phyloP scores from a whole-genome alignment of 2,797 vertebrate species.

The Kryptolebias ocellatus region DNA sequence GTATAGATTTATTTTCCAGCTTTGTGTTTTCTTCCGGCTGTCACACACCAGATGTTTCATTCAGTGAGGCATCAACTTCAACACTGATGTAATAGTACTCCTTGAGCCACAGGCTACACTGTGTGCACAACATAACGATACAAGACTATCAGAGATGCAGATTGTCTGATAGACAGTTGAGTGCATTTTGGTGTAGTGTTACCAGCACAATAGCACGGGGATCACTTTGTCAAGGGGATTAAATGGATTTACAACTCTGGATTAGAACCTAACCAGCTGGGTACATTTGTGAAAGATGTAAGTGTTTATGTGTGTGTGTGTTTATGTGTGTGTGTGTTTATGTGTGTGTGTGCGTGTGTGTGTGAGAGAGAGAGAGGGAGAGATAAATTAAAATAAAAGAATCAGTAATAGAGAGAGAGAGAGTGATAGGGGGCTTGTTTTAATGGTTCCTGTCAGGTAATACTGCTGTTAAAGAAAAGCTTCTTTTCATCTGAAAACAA shows the following conservation, averaged over 20 bases:
- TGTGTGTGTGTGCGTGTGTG: slow-evolving; percentile 33
- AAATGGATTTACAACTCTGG: slow-evolving; percentile 78
- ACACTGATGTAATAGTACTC: slow-evolving; percentile 54
- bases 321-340: slow-evolving; percentile 38
- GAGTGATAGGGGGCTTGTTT: slow-evolving; percentile 50
- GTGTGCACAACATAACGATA: slow-evolving; percentile 48
- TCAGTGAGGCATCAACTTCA: slow-evolving; percentile 34
- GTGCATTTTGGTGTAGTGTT: slow-evolving; percentile 75
- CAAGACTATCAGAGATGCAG: slow-evolving; percentile 57
- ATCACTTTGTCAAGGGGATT: slow-evolving; percentile 80
- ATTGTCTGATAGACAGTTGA: slow-evolving; percentile 68
- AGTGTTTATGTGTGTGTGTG: slow-evolving; percentile 30
- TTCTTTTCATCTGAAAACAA: slow-evolving; percentile 38
- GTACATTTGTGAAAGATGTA: slow-evolving; percentile 70
- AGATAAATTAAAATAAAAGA: too few species aligned
- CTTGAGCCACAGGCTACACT: slow-evolving; percentile 21
- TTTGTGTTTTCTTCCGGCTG: slow-evolving; percentile 18
- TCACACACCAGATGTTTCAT: slow-evolving; percentile 46
- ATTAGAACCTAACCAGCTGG: slow-evolving; percentile 82
- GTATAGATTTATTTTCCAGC: slow-evolving; percentile 19
- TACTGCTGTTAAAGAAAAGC: slow-evolving; percentile 58
- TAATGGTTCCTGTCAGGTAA: slow-evolving; percentile 68
- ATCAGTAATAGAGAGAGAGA: background rate
- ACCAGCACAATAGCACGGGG: slow-evolving; percentile 74
- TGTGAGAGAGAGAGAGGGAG: slow-evolving; percentile 14